phyloP scores from a whole-genome alignment of 2,797 vertebrate species.

The Psittacula echo region DNA sequence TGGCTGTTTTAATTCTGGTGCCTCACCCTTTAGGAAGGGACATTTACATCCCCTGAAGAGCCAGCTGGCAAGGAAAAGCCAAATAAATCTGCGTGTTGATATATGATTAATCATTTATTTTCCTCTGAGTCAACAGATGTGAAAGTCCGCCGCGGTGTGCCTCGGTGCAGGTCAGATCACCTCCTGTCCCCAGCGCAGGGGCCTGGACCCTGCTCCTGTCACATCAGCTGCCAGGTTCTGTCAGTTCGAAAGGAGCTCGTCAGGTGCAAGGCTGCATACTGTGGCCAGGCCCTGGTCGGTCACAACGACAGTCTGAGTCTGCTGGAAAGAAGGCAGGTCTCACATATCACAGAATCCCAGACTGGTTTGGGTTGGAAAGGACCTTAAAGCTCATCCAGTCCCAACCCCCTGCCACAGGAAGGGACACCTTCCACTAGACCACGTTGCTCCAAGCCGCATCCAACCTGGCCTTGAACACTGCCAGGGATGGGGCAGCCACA shows the following conservation, averaged over 20 bases:
- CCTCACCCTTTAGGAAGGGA: neutral
- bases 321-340: rapidly evolving
- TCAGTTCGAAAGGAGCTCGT: neutral
- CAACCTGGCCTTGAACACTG: too few species aligned
- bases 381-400: neutral
- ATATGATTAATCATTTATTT: neutral
- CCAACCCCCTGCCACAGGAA: neutral
- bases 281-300: neutral
- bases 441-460: neutral
- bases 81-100: neutral
- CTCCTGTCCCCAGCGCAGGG: rapidly evolving
- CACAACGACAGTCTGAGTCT: rapidly evolving
- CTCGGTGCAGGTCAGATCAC: neutral
- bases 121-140: neutral
- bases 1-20: neutral
- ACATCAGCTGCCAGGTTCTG: neutral
- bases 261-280: rapidly evolving
- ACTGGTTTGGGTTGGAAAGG: neutral
- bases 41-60: neutral
- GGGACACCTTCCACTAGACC: neutral
- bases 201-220: too few species aligned
- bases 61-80: neutral
- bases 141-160: rapidly evolving
- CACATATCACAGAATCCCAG: neutral
- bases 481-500: neutral